Base-by-base conservation (phyloP, 2,113 vertebrate species). In the Chaetodon trifascialis region DNA sequence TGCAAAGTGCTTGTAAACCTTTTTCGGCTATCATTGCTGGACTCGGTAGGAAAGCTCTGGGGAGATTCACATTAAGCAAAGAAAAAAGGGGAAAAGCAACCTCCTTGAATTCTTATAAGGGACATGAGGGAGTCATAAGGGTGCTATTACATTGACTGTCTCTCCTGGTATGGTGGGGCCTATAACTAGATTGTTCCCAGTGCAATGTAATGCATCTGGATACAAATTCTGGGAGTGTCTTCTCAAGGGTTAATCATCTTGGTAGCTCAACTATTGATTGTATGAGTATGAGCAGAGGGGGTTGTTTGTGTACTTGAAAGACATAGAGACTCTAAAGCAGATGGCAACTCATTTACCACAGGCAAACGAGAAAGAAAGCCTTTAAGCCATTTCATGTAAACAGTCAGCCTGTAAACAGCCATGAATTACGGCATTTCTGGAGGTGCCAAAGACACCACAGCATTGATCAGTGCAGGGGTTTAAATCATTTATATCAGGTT, bases 1-100 rank as follows among this genome's bases (percentile, higher is more conserved):
- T 82, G 78, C 85, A 82, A 92, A 88, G 83, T 88, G 83, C 78
- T 82, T 91, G 89, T 91, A 91, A 93, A 93, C 82, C 82, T 88
- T 90, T 90, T 89, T 72, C 66, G 77, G 52, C 65, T 73, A 79
- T 89, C 84, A 82, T 73, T 56, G 68, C 64, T 21, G 66, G 76
- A 76, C 80, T 66, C 17, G 44, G 44, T 40, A 62, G 52, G 62
- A 79, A 74, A 59, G 56, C 80, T 86, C 80, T 47, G 47, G 76
- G 64, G 73, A 87, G 73, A 74, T 73, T 80, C 44, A 75, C 76
- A 77, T 83, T 83, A 85, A 62, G 73, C 51, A 55, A 80, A 74
- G 51, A 76, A 87, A 80, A 74, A 75, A 6, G 71, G 44, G 21
- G 63, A 72, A 84, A 82, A n/a, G 72, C 44, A 84, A 70, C 68